Evolutionary conservation across 2,888 invertebrate species (phyloP).

Genomic region (Tinea semifulvella): DNA sequence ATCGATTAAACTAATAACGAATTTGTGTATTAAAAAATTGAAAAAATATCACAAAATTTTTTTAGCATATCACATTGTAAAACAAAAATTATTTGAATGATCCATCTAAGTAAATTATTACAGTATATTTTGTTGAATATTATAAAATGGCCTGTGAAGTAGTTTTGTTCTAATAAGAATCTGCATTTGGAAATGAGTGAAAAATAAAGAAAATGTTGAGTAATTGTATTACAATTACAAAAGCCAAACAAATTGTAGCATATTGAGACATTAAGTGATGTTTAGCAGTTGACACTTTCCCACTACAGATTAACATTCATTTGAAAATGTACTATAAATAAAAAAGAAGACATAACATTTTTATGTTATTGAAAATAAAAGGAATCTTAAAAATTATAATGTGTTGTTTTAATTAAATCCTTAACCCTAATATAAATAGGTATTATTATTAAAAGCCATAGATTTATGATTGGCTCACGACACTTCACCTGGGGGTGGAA

Average conservation of each 20-base stretch:
- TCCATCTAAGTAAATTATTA: slow-evolving; percentile 52
- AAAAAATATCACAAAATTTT: slow-evolving; percentile 47
- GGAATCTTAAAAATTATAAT: slow-evolving; percentile 57
- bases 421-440: not conserved
- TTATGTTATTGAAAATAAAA: slow-evolving; percentile 70
- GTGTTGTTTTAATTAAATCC: slow-evolving; percentile 8
- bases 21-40: slow-evolving; percentile 48
- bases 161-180: slow-evolving; percentile 45
- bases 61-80: slow-evolving; percentile 57
- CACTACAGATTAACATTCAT: slow-evolving; percentile 29
- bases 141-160: slow-evolving; percentile 45
- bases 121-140: slow-evolving; percentile 57
- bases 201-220: slow-evolving; percentile 42
- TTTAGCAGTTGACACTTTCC: slow-evolving; percentile 36
- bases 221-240: slow-evolving; percentile 42
- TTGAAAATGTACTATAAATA: slow-evolving; percentile 58
- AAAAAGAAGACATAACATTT: slow-evolving; percentile 59
- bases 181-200: slow-evolving; percentile 66
- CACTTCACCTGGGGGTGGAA: no score
- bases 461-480: no score
- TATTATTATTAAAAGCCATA: no score
- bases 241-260: slow-evolving; percentile 56
- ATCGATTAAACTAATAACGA: slow-evolving; percentile 38
- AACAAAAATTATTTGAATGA: slow-evolving; percentile 42
- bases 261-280: slow-evolving; percentile 50